Base-by-base conservation (phyloP, 2,797 vertebrate species). In the Argyrosomus regius region DNA sequence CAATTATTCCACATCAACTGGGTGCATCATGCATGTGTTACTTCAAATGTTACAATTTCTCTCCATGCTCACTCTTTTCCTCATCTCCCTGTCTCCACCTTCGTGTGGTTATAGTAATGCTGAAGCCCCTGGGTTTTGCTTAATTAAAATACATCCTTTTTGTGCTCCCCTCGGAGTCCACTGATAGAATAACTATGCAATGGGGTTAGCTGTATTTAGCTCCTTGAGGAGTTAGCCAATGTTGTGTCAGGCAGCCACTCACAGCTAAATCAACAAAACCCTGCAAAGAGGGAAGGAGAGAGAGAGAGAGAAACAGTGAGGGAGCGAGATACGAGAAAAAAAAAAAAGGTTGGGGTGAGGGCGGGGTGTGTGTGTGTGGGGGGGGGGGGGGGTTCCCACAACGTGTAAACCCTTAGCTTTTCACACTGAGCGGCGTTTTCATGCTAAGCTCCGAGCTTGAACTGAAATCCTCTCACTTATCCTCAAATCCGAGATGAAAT, bases 401-500 rank as follows among this genome's bases (percentile, higher is more conserved):
- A 78, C 71, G 62, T 92, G 91, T 94, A 95, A 93, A 91, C 86
- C 85, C 76, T 88, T 75, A 89, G 91, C 87, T 94, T 91, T 92
- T 86, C 84, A 83, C 84, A 81, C 82, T 74, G 82, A 91, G 89
- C 67, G 3, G 60, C 63, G 78, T 93, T 93, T 89, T 88, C 88
- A 89, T 80, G 81, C 89, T 95, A 94, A 95, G 94, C 94, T 94
- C 82, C 3, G 77, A 93, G 91, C 91, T 93, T 92, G 89, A 93
- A 88, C 86, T 66, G 84, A 93, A 95, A 95, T 94, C 95, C 94
- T 90, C 85, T 84, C 90, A 82, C 92, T 95, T 94, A 95, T 94
- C 95, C 90, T 85, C 89, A 94, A 94, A 95, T 95, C 94, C 94
- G 69, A 94, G 93, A 94, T 92, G 93, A 95, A 95, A 94, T 92